These are phyloP conservation scores for Smutsia gigantea DNA, from an alignment of 2,797 vertebrate species.

Conservation along the genomic window DNA sequence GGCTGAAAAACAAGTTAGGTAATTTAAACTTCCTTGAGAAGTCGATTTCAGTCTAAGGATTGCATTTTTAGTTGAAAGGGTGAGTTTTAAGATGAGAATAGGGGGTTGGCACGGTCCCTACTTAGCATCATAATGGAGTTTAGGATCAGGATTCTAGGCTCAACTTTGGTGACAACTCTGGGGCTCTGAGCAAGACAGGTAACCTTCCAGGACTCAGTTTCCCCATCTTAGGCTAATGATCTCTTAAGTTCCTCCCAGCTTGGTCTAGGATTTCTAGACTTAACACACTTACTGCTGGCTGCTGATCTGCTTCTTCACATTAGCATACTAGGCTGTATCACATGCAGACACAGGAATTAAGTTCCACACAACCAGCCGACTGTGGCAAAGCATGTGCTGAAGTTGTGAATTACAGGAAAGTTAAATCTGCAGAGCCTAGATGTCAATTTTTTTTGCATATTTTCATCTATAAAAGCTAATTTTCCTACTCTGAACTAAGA, in stretches of 20 bases:
- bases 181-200: background rate
- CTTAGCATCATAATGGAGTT: background rate
- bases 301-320: constrained; percentile 49
- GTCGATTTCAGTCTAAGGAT: background rate
- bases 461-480: constrained; percentile 13
- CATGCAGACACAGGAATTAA: constrained; percentile 7
- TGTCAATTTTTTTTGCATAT: constrained; percentile 23
- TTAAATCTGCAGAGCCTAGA: background rate
- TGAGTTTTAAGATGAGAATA: constrained; percentile 12
- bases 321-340: constrained; percentile 23
- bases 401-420: constrained; percentile 1
- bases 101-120: background rate
- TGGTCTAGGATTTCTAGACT: constrained; percentile 51
- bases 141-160: background rate
- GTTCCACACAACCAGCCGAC: background rate
- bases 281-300: constrained; percentile 60
- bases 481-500: constrained; percentile 28
- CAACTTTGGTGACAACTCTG: background rate
- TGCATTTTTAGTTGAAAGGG: constrained; percentile 3
- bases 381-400: background rate
- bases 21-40: constrained; percentile 30
- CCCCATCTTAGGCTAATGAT: background rate
- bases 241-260: background rate
- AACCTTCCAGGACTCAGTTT: constrained; percentile 39
- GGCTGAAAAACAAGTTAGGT: constrained; percentile 22